A percentile compares a stretch with the other conserved stretches of the same genome.
These are phyloP conservation scores for Epinephelus coioides DNA, from an alignment of 2,797 vertebrate genomes.

Conservation along the genomic window DNA sequence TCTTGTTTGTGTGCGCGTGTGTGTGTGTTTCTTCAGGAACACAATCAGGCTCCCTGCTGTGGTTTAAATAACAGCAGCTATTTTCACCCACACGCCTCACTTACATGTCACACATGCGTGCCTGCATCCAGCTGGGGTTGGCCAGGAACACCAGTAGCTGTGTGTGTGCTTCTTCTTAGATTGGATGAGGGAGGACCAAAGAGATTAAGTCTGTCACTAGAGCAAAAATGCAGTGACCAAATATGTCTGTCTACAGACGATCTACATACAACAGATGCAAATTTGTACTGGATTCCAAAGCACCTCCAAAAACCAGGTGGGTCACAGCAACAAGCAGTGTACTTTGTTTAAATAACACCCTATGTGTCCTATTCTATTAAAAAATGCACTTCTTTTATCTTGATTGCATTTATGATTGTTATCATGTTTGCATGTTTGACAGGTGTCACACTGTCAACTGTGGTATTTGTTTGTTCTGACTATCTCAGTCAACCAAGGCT, in stretches of 20 bases:
- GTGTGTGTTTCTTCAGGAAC: background rate
- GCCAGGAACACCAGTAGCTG: background rate
- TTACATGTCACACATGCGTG: background rate
- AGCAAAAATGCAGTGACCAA: background rate
- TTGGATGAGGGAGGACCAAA: background rate
- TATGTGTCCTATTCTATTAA: too few relatives aligned
- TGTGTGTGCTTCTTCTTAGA: background rate
- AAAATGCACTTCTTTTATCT: background rate
- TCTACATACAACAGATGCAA: too few relatives aligned
- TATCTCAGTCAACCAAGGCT: background rate
- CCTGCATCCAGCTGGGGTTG: background rate
- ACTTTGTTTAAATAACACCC: too few relatives aligned
- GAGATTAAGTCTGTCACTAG: background rate
- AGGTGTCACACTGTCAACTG: background rate
- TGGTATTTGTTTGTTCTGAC: background rate
- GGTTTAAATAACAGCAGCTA: conserved; percentile 11
- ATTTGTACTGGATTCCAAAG: too few relatives aligned
- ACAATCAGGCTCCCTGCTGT: conserved; percentile 1
- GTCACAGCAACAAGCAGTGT: too few relatives aligned
- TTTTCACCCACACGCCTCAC: background rate
- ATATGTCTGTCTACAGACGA: too few relatives aligned
- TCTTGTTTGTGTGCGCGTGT: background rate
- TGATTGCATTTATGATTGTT: background rate
- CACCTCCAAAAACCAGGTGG: too few relatives aligned
- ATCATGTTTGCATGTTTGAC: background rate